These are phyloP conservation scores for Platypus cylindrus DNA, from an alignment of 2,888 invertebrate genomes.

Conservation along the genomic window DNA sequence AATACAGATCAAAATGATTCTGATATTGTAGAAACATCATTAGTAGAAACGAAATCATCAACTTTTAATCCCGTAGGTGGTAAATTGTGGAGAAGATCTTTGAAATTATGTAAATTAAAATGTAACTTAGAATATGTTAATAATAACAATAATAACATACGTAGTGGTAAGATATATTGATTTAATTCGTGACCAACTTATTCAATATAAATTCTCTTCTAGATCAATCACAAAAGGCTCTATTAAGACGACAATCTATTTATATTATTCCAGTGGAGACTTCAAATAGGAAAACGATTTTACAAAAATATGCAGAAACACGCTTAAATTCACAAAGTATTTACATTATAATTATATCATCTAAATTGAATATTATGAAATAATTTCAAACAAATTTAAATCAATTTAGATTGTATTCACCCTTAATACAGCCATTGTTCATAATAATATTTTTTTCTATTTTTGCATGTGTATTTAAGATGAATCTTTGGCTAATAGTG, in stretches of 20 bases:
- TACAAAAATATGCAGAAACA: conserved; percentile 7
- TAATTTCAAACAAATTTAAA: too few relatives aligned
- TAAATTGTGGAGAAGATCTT: conserved; percentile 8
- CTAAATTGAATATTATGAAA: too few relatives aligned
- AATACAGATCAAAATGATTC: not conserved
- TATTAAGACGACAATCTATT: conserved; percentile 5
- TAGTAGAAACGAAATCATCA: not conserved
- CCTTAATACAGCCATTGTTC: too few relatives aligned
- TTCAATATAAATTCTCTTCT: too few relatives aligned
- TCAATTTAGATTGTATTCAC: too few relatives aligned
- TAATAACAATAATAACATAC: not conserved
- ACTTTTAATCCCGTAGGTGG: conserved; percentile 3
- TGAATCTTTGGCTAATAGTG: too few relatives aligned
- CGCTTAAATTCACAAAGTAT: conserved; percentile 5
- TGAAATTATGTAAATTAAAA: not conserved
- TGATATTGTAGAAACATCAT: not conserved
- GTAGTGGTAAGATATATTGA: conserved; percentile 3
- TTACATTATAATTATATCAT: too few relatives aligned
- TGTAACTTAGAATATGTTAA: not conserved
- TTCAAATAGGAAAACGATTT: conserved; percentile 4
- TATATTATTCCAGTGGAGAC: conserved; percentile 6
- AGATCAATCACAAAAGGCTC: too few relatives aligned
- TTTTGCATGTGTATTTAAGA: too few relatives aligned
- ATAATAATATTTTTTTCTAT: too few relatives aligned
- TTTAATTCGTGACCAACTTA: conserved; percentile 3